These are phyloP conservation scores for Euglossa dilemma DNA, from an alignment of 1,140 invertebrate species.

Conservation along the genomic window DNA sequence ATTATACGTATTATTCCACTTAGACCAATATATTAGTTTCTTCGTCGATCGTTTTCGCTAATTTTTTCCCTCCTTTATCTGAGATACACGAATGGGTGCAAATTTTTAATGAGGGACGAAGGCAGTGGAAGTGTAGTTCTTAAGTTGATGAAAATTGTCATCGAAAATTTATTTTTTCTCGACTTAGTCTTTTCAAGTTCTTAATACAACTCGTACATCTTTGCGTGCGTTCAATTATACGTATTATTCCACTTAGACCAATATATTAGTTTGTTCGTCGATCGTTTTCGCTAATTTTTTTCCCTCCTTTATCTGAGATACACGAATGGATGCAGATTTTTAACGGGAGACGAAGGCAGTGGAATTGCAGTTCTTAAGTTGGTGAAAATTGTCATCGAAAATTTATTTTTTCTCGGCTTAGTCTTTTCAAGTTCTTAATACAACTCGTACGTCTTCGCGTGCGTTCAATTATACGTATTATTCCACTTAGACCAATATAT, in stretches of 20 bases:
- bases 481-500: not conserved
- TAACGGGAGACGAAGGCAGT: too few species aligned
- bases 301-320: not conserved
- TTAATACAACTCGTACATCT: conserved; percentile 41
- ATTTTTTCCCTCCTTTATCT: not conserved
- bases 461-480: conserved; percentile 5
- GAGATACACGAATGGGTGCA: not conserved
- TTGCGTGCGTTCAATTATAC: conserved; percentile 21
- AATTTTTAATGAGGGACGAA: too few species aligned
- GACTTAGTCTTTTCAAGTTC: conserved; percentile 12
- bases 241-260: not conserved
- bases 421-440: conserved; percentile 32
- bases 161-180: too few species aligned
- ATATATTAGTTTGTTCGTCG: not conserved
- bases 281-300: not conserved
- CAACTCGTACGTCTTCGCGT: conserved; percentile 41
- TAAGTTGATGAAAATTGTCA: too few species aligned
- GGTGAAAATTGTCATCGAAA: too few species aligned
- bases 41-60: not conserved
- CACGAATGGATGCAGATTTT: too few species aligned
- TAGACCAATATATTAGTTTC: not conserved
- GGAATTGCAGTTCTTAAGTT: too few species aligned
- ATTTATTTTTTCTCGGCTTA: too few species aligned
- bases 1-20: conserved; percentile 1
- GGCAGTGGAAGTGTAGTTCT: too few species aligned